phyloP scores from a whole-genome alignment of 2,113 vertebrate genomes.

The Cariama cristata region DNA sequence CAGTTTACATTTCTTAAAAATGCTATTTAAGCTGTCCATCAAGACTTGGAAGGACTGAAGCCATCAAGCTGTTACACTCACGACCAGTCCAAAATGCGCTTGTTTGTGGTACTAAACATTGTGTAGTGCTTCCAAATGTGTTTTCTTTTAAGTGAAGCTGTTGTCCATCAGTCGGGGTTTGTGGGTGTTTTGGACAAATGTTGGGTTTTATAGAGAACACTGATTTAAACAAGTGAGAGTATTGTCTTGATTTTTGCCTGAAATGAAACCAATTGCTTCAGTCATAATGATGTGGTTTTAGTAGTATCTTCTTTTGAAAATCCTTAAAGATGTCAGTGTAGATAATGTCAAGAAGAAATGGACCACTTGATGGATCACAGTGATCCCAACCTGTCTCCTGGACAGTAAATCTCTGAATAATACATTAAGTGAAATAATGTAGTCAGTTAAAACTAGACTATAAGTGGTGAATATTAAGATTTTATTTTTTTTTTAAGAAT shows the following conservation, averaged over 20 bases:
- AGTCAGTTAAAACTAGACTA: not conserved
- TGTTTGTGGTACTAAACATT: not conserved
- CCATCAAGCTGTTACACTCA: not conserved
- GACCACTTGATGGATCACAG: not conserved
- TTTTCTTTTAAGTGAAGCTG: not conserved
- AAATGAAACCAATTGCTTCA: not conserved
- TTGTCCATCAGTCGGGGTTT: not conserved
- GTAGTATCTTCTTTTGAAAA: not conserved
- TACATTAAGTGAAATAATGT: not conserved
- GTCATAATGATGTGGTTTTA: not conserved
- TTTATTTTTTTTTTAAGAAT: not conserved
- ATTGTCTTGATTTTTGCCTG: not conserved
- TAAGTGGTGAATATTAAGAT: not conserved
- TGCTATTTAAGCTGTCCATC: not conserved
- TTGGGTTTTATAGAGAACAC: not conserved
- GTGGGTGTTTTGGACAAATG: not conserved
- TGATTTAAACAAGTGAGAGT: not conserved
- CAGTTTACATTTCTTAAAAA: not conserved
- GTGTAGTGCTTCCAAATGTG: not conserved
- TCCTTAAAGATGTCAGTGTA: no score
- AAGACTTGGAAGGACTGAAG: not conserved
- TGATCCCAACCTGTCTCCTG: not conserved
- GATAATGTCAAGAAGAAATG: not conserved
- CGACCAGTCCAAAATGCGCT: accelerated
- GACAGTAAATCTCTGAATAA: not conserved